A percentile compares a stretch with the other conserved stretches of the same genome.
Evolutionary conservation across 30 jellyfish, hydroid and myxozoan species (phyloP).

Genomic region (Aurelia aurita complex sp. Pacific): DNA sequence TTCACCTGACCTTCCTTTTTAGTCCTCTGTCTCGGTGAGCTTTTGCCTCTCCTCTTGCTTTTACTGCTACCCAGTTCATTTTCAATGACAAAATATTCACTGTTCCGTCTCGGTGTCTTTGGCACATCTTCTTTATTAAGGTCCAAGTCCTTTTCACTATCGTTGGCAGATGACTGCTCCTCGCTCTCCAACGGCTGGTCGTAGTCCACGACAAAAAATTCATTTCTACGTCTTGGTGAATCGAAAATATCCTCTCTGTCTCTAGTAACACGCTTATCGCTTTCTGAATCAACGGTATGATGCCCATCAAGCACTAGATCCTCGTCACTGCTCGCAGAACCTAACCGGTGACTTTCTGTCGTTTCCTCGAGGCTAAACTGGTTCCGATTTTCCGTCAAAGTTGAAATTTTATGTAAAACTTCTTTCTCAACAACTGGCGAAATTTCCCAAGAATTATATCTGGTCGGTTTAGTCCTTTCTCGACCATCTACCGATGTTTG

Average conservation of each 20-base stretch:
- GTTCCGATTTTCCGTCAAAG: conserved; percentile 5
- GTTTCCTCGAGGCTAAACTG: background rate
- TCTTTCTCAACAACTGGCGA: conserved; percentile 41
- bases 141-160: background rate
- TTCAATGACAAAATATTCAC: conserved; percentile 27
- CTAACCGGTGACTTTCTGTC: background rate
- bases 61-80: background rate
- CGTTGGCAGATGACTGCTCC: background rate
- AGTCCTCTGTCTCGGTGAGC: too few species aligned
- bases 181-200: background rate
- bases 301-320: background rate
- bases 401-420: conserved; percentile 30
- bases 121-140: background rate
- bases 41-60: background rate
- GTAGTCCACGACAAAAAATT: conserved; percentile 7
- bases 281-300: background rate
- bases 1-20: too few species aligned
- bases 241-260: background rate
- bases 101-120: conserved; percentile 10
- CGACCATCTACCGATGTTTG: background rate
- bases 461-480: conserved; percentile 5
- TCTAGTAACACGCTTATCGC: background rate
- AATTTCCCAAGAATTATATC: conserved; percentile 44
- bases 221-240: conserved; percentile 8
- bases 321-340: background rate